These are phyloP conservation scores for Tichodroma muraria DNA, from an alignment of 2,113 vertebrate species.

Conservation along the genomic window DNA sequence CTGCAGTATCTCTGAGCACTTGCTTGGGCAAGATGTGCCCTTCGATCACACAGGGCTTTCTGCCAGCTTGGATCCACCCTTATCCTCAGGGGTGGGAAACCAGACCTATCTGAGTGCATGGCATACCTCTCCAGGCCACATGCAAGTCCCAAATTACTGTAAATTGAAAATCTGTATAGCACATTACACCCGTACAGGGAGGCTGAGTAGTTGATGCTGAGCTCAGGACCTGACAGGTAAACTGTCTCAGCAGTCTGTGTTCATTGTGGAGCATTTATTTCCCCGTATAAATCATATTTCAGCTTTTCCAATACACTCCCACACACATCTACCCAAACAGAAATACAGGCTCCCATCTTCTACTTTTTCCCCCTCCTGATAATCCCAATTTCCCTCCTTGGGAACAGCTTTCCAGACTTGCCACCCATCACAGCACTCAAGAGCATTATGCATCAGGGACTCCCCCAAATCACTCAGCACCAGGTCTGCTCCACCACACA, in stretches of 20 bases:
- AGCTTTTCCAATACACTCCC: background rate
- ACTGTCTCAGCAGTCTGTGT: background rate
- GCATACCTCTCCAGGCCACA: background rate
- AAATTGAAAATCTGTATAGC: background rate
- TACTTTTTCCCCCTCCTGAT: background rate
- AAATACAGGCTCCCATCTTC: background rate
- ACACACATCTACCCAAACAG: background rate
- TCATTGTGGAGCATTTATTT: background rate
- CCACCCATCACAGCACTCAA: background rate
- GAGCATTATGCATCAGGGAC: background rate
- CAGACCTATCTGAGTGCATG: background rate
- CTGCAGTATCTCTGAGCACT: background rate
- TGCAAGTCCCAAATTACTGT: background rate
- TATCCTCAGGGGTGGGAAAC: background rate
- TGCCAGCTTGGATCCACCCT: background rate
- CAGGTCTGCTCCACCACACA: background rate
- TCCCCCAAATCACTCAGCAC: background rate
- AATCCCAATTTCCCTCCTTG: fast-evolving
- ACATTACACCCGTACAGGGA: background rate
- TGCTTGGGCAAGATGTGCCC: fast-evolving
- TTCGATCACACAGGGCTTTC: background rate
- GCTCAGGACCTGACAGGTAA: background rate
- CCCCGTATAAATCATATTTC: background rate
- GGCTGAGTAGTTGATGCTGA: background rate
- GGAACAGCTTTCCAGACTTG: background rate